Conservation (phyloP, 2,888 invertebrate species). For the Parnassius glacialis region DNA sequence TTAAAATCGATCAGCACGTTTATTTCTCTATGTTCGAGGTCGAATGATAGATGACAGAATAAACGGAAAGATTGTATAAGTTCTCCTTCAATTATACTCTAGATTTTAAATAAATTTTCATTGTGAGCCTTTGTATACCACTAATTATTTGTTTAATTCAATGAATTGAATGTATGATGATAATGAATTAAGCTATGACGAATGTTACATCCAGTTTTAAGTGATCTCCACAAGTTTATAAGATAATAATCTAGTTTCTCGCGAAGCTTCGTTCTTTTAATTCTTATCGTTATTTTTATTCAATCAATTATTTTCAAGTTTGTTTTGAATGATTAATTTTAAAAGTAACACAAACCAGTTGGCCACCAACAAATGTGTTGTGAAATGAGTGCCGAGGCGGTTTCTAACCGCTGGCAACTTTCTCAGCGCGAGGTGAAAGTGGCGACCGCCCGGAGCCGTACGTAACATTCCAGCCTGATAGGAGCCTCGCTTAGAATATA, state of each 20-base stretch:
- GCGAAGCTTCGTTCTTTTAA: too few relatives aligned
- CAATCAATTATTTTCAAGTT: too few relatives aligned
- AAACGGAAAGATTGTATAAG: background rate
- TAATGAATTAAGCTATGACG: too few relatives aligned
- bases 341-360: slow-evolving; percentile 11
- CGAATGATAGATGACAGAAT: slow-evolving; percentile 3
- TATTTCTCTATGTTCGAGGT: slow-evolving; percentile 9
- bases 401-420: slow-evolving; percentile 73
- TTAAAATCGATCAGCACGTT: slow-evolving; percentile 1
- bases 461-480: slow-evolving; percentile 68
- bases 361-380: slow-evolving; percentile 19
- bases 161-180: too few relatives aligned
- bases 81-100: too few relatives aligned
- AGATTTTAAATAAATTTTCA: too few relatives aligned
- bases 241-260: too few relatives aligned
- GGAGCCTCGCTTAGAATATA: slow-evolving; percentile 52
- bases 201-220: too few relatives aligned
- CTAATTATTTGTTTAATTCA: too few relatives aligned
- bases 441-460: slow-evolving; percentile 53
- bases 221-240: too few relatives aligned
- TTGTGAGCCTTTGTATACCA: too few relatives aligned
- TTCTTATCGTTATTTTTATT: too few relatives aligned
- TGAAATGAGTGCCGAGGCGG: slow-evolving; percentile 45
- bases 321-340: background rate
- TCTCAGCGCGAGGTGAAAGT: slow-evolving; percentile 74